Conservation (phyloP, 2,797 vertebrate genomes). For the Myripristis jacobus region DNA sequence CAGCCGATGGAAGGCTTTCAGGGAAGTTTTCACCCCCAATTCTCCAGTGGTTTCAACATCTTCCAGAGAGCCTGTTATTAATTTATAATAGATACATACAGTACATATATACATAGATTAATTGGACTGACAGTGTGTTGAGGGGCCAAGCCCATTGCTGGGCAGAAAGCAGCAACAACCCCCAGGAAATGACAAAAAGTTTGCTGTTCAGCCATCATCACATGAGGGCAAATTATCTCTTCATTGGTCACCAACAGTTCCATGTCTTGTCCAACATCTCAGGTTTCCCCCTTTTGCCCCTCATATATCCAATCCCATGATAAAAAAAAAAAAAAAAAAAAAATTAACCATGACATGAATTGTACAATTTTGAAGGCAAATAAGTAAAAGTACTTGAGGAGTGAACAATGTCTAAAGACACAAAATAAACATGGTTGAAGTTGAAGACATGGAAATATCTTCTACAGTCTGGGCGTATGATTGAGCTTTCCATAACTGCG, state of each 20-base stretch:
- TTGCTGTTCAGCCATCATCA: conserved; percentile 4
- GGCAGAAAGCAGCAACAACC: conserved; percentile 53
- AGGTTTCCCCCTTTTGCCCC: conserved; percentile 6
- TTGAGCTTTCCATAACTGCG: conserved; percentile 9
- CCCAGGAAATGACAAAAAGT: conserved; percentile 32
- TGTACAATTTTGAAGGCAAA: conserved; percentile 41
- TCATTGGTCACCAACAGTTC: conserved; percentile 29
- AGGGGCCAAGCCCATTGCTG: conserved; percentile 32
- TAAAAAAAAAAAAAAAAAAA: conserved; percentile 20
- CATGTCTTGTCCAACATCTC: conserved; percentile 21
- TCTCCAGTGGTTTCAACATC: conserved; percentile 45
- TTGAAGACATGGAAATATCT: conserved; percentile 31
- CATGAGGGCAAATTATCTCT: conserved; percentile 21
- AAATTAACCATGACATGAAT: conserved; percentile 27
- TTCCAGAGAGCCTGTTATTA: conserved; percentile 40
- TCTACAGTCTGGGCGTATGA: conserved; percentile 11
- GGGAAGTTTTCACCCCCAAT: not conserved
- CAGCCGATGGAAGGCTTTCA: conserved; percentile 15
- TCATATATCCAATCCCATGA: conserved; percentile 18
- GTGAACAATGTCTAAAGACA: conserved; percentile 40
- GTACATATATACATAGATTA: conserved; percentile 70
- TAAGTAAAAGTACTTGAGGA: conserved; percentile 42
- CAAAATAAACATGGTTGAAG: conserved; percentile 49
- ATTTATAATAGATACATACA: conserved; percentile 72
- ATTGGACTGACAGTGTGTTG: conserved; percentile 27